Evolutionary conservation across 2,113 vertebrate genomes (phyloP), one percentile per base, ranked within the genome.

Genomic region (Misgurnus mizolepis): DNA sequence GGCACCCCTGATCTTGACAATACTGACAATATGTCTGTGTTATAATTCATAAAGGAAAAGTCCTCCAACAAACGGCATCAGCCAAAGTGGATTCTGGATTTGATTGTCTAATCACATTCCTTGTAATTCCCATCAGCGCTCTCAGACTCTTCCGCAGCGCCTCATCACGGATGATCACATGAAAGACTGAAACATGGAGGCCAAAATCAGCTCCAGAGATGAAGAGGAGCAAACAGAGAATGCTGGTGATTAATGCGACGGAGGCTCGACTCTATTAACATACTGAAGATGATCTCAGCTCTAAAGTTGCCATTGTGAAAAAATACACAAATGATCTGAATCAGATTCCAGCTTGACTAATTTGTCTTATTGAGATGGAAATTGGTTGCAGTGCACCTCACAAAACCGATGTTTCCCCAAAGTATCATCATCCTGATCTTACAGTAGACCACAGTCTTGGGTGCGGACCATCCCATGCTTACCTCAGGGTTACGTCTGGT

Each of bases 91-190:
- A 85, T 88, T 90, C 89, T 91, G 89, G 87, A 90, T 92, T 90
- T 92, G 91, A 93, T 93, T 92, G 92, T 89, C 88, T 93, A 93
- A 93, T 93, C 90, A 92, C 88, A 92, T 90, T 91, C 90, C 92
- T 93, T 92, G 89, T 91, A 91, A 89, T 90, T 88, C 88, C 87
- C 86, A 90, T 90, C 85, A 70, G 89, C 80, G 86, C 86, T 90
- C 86, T 89, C 74, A 89, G 89, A 86, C 74, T 79, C 72, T 61
- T 74, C 85, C 78, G 84, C 84, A 81, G 80, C 64, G 73, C 82
- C 87, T 79, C 86, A 88, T 91, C 90, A 91, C 91, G 90, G 91
- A 86, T 86, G 88, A 78, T 87, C 84, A 79, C 80, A 84, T 90
- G 90, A 91, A 91, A 88, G 88, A 86, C 79, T 81, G 82, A 79